phyloP scores from a whole-genome alignment of 2,888 invertebrate species.

The Odontocolon sp. region DNA sequence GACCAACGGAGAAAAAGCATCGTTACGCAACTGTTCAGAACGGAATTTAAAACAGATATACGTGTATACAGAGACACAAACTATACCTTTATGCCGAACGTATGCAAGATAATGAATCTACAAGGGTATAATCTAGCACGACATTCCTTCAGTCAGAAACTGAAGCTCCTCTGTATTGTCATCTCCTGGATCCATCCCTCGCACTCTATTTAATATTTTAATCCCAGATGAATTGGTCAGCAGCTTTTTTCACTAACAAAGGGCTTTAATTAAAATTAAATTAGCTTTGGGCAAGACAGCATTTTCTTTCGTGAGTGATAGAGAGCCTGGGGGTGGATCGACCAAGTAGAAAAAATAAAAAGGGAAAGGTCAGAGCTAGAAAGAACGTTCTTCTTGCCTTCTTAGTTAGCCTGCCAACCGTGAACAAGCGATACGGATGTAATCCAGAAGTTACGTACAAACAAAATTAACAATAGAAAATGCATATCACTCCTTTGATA shows the following conservation, averaged over 20 bases:
- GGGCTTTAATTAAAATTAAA: slow-evolving; percentile 38
- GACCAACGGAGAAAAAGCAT: background rate
- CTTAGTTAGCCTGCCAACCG: too few species aligned
- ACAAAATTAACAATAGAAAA: too few species aligned
- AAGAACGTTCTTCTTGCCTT: too few species aligned
- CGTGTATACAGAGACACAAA: background rate
- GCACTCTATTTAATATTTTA: slow-evolving; percentile 35
- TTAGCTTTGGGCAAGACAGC: too few species aligned
- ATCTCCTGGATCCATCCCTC: background rate
- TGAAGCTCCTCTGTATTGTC: slow-evolving; percentile 23
- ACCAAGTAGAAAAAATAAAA: too few species aligned
- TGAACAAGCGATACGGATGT: too few species aligned
- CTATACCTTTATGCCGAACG: background rate
- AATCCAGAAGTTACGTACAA: too few species aligned
- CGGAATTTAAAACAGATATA: slow-evolving; percentile 16
- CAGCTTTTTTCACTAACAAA: slow-evolving; percentile 44
- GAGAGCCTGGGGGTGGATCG: too few species aligned
- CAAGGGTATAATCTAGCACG: slow-evolving; percentile 22
- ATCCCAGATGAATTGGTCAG: slow-evolving; percentile 36
- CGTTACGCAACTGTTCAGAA: slow-evolving; percentile 2
- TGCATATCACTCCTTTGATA: too few species aligned
- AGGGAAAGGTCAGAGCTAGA: too few species aligned
- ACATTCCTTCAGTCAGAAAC: slow-evolving; percentile 30
- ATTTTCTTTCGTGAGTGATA: too few species aligned
- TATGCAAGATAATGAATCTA: slow-evolving; percentile 24